Base-by-base conservation (phyloP, 2,797 vertebrate species). In the Myotis myotis region DNA sequence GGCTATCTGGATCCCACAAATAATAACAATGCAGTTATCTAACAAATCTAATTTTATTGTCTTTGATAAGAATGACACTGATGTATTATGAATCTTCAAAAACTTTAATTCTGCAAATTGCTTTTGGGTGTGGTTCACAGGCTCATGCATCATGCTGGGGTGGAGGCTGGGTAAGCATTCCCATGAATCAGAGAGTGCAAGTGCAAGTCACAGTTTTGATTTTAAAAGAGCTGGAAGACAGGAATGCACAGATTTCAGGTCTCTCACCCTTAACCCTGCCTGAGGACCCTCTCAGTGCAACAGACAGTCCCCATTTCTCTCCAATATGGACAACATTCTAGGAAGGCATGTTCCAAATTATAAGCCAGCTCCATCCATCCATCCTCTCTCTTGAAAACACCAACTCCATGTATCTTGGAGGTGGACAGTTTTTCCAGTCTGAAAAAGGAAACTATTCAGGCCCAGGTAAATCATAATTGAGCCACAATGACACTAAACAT, bases 11-110 rank as follows among this genome's bases (percentile, higher is more conserved):
- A 95, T 87, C 20, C 72, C 91, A 92, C 96, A 96, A 95, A 96
- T 93, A 97, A 93, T 94, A 96, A 95, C 91, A 96, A 75, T 15
- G 68, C 71, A 87, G 36, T 86, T 95, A 95, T 93, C 94, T 95
- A 87, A 91, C 81, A 94, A 96, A 96, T 96, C 94, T 91, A 94
- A 97, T 96, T 95, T 96, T 85, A 95, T 87, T 49, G 68, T 87
- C 87, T 92, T 92, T 75, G 57, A 93, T 95, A 92, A 95, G 62
- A 92, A 95, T 93, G 89, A 10, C 95, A 96, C 44, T 96, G 96
- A 95, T 96, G 85, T 95, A 96, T 95, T 94, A 87, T 75, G 23
- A 93, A 44, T 82, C 93, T 87, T 91, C 89, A 41, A 80, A 95
- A 94, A 94, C 33, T 89, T 83, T 62, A 95, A 96, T 94, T 96